Percentiles rank a stretch among this genome's conserved stretches.
phyloP scores from a whole-genome alignment of 2,888 invertebrate genomes.

The Andricus curvator region DNA sequence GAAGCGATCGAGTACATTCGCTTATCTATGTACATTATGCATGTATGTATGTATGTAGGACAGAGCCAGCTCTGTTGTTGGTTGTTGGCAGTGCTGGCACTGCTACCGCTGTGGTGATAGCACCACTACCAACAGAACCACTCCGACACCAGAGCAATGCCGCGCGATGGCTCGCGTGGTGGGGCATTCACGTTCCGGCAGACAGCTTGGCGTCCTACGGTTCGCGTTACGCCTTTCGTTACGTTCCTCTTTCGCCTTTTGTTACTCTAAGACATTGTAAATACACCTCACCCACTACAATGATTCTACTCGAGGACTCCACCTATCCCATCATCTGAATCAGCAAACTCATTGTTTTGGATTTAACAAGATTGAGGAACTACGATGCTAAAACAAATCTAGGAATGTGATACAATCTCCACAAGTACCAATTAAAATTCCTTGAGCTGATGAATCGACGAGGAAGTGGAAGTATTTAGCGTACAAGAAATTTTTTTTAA shows the following conservation, averaged over 20 bases:
- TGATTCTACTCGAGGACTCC: not conserved
- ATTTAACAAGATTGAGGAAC: not conserved
- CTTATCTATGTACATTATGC: conserved; percentile 6
- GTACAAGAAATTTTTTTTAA: conserved; percentile 19
- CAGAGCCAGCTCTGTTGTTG: conserved; percentile 30
- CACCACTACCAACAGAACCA: conserved; percentile 53
- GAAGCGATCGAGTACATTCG: conserved; percentile 32
- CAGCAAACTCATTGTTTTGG: not conserved
- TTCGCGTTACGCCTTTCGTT: conserved; percentile 63
- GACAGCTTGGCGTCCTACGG: conserved; percentile 78
- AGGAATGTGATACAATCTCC: not conserved
- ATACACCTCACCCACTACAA: not conserved
- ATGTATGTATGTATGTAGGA: conserved; percentile 22
- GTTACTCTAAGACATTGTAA: not conserved
- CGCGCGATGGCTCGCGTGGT: conserved; percentile 55
- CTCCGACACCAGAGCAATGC: conserved; percentile 19
- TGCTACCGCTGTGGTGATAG: conserved; percentile 2
- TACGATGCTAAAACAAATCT: not conserved
- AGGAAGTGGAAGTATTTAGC: not conserved
- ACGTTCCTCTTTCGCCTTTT: conserved; percentile 56
- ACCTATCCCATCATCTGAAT: too few relatives aligned
- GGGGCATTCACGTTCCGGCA: conserved; percentile 70
- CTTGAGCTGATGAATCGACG: not conserved
- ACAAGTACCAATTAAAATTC: not conserved
- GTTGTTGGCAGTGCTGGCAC: conserved; percentile 29